These are phyloP conservation scores for Desoria tigrina DNA, from an alignment of 2,888 invertebrate genomes.

Conservation along the genomic window DNA sequence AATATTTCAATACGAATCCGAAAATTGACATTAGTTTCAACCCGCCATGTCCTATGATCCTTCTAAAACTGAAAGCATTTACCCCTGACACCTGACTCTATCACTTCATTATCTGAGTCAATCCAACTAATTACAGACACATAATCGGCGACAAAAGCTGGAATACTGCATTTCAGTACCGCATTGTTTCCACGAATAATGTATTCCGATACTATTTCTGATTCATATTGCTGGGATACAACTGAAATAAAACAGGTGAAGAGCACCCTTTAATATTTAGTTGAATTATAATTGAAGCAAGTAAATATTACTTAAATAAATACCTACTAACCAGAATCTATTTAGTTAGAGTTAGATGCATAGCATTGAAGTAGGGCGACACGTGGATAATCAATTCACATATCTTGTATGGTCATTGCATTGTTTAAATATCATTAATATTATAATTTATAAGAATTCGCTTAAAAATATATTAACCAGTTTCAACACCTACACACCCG, in stretches of 20 bases:
- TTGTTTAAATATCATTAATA: too few species aligned
- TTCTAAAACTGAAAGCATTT: constrained; percentile 14
- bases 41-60: constrained; percentile 38
- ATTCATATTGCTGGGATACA: constrained; percentile 71
- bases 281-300: constrained; percentile 1
- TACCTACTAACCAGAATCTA: not conserved
- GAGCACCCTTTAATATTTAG: not conserved
- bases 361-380: too few species aligned
- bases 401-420: too few species aligned
- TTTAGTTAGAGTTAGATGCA: too few species aligned
- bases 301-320: too few species aligned
- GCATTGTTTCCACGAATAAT: constrained; percentile 73
- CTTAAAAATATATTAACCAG: too few species aligned
- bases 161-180: constrained; percentile 72
- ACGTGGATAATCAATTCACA: too few species aligned
- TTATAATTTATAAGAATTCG: too few species aligned
- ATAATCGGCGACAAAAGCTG: constrained; percentile 73
- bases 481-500: constrained; percentile 19
- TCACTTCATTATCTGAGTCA: constrained; percentile 62
- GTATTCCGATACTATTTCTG: constrained; percentile 72
- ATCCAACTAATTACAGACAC: constrained; percentile 72
- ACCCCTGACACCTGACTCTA: constrained; percentile 38
- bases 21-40: not conserved
- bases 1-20: not conserved
- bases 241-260: constrained; percentile 62